Percentiles rank a stretch among this genome's conserved stretches.
Conservation (phyloP, 2,888 invertebrate species). For the Corythucha ciliata region DNA sequence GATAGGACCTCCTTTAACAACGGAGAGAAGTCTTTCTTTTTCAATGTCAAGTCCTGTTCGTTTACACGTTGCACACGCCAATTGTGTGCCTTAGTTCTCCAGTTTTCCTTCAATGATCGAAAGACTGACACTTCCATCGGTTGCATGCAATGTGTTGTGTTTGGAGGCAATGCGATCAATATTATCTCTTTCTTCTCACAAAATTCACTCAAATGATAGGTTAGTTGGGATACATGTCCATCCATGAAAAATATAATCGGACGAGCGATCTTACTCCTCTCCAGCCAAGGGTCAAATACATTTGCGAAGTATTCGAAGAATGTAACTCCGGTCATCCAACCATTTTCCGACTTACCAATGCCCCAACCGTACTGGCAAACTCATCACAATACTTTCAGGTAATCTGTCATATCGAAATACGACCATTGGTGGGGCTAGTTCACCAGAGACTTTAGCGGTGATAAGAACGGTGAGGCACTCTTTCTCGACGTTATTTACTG, state of each 20-base stretch:
- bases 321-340: conserved; percentile 31
- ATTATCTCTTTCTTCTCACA: conserved; percentile 40
- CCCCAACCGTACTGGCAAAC: conserved; percentile 30
- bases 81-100: conserved; percentile 36
- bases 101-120: conserved; percentile 37
- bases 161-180: conserved; percentile 39
- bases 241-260: conserved; percentile 33
- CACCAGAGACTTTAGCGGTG: conserved; percentile 36
- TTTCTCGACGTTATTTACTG: conserved; percentile 37
- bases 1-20: conserved; percentile 27
- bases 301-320: conserved; percentile 33
- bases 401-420: conserved; percentile 30
- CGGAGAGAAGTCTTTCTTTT: conserved; percentile 18
- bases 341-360: conserved; percentile 30
- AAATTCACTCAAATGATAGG: conserved; percentile 40
- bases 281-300: conserved; percentile 32
- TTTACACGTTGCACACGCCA: conserved; percentile 36
- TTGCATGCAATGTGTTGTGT: conserved; percentile 41
- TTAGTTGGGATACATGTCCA: conserved; percentile 36
- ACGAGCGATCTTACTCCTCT: conserved; percentile 33
- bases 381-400: conserved; percentile 27
- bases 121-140: conserved; percentile 41
- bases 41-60: conserved; percentile 2
- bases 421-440: conserved; percentile 27
- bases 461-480: conserved; percentile 37